Evolutionary conservation across 1,140 invertebrate species (phyloP).

Genomic region (Trinorchestia longiramus): DNA sequence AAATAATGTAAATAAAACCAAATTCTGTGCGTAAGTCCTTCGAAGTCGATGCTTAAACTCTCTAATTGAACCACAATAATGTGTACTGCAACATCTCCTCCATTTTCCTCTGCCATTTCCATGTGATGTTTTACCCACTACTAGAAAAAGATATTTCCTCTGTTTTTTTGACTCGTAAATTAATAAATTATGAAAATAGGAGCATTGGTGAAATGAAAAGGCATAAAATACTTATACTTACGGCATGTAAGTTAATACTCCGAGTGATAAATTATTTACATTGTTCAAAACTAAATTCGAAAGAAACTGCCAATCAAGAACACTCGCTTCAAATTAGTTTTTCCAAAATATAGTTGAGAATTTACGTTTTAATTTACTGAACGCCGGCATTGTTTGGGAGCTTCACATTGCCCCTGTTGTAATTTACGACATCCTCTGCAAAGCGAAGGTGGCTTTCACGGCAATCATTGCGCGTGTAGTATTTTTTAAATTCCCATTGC

Average conservation of each 20-base stretch:
- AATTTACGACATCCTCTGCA: not conserved
- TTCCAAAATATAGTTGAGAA: not conserved
- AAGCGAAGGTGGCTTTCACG: not conserved
- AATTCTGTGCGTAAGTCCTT: not conserved
- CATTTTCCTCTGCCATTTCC: not conserved
- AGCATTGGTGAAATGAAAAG: not conserved
- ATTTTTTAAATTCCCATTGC: not conserved
- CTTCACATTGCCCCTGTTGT: not conserved
- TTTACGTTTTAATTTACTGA: not conserved
- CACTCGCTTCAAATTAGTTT: not conserved
- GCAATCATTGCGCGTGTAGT: not conserved
- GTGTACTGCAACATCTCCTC: not conserved
- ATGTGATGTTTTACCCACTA: not conserved
- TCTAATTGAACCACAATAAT: not conserved
- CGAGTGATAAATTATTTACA: no score
- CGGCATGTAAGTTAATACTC: no score
- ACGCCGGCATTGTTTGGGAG: not conserved
- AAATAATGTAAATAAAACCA: not conserved
- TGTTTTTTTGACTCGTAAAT: not conserved
- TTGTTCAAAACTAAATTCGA: no score
- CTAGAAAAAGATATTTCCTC: not conserved
- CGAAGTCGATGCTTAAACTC: not conserved
- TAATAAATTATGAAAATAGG: not conserved
- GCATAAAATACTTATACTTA: no score
- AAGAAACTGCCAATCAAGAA: not conserved